These are phyloP conservation scores for Sphenodon punctatus DNA, from an alignment of 2,797 vertebrate genomes.

Conservation along the genomic window DNA sequence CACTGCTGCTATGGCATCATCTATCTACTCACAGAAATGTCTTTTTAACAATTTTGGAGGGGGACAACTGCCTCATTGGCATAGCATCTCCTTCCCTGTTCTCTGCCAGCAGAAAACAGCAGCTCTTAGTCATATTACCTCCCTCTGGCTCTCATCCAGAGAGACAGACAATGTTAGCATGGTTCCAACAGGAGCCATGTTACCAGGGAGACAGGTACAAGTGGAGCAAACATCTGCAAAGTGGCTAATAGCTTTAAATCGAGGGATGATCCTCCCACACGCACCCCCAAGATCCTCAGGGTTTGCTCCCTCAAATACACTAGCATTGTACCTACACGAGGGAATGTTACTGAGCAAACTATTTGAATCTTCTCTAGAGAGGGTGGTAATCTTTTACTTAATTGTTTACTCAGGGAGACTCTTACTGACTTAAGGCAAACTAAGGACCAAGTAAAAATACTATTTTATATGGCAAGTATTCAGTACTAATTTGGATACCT, in stretches of 20 bases:
- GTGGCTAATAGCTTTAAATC: background rate
- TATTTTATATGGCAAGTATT: too few species aligned
- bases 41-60: background rate
- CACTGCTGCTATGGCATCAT: background rate
- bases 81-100: background rate
- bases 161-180: background rate
- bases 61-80: background rate
- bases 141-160: background rate
- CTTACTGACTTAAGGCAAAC: background rate
- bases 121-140: background rate
- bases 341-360: too few species aligned
- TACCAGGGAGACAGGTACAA: background rate
- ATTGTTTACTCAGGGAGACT: background rate
- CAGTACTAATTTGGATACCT: too few species aligned
- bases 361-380: background rate
- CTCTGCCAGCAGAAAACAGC: background rate
- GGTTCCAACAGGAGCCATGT: background rate
- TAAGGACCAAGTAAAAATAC: background rate
- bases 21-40: background rate
- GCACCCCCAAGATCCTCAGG: background rate
- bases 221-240: background rate
- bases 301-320: too few species aligned
- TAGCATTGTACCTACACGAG: too few species aligned
- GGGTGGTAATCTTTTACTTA: background rate
- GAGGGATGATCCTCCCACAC: background rate